Conservation (phyloP, 2,888 invertebrate species). For the Drosophila conformis region DNA sequence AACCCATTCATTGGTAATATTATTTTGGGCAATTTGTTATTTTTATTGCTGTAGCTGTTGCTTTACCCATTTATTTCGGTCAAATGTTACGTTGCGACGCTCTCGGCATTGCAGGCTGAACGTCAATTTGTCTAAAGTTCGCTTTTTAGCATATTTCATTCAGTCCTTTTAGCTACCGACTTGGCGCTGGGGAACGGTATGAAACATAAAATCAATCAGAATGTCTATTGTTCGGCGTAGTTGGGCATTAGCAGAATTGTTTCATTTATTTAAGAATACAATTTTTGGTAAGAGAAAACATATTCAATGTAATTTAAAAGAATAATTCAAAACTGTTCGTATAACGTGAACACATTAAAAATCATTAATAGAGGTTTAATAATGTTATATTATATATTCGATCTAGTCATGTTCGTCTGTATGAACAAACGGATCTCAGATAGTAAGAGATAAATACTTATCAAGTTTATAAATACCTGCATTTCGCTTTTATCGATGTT, state of each 20-base stretch:
- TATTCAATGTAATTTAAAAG: not conserved
- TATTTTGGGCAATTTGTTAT: conserved; percentile 48
- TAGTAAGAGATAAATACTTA: not conserved
- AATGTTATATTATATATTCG: not conserved
- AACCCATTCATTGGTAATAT: conserved; percentile 31
- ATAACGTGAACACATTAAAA: not conserved
- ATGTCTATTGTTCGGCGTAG: not conserved
- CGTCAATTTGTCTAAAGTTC: conserved; percentile 45
- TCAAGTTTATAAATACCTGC: not conserved
- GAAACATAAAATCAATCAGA: conserved; percentile 3
- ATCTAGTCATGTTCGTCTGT: not conserved
- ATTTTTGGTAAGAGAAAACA: not conserved
- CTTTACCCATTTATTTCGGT: conserved; percentile 67
- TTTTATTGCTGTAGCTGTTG: conserved; percentile 33
- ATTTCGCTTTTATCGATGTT: not conserved
- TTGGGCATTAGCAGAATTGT: not conserved
- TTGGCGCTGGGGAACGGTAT: conserved; percentile 6
- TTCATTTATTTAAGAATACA: not conserved
- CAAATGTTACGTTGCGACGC: conserved; percentile 42
- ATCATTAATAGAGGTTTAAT: not conserved
- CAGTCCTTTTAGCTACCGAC: conserved; percentile 27
- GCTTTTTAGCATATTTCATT: conserved; percentile 61
- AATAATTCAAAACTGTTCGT: not conserved
- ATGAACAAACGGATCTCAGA: not conserved
- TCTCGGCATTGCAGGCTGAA: conserved; percentile 56